Percentiles rank a stretch among this genome's conserved stretches.
phyloP scores from a whole-genome alignment of 2,888 invertebrate genomes.

The Lacanobia oleracea region DNA sequence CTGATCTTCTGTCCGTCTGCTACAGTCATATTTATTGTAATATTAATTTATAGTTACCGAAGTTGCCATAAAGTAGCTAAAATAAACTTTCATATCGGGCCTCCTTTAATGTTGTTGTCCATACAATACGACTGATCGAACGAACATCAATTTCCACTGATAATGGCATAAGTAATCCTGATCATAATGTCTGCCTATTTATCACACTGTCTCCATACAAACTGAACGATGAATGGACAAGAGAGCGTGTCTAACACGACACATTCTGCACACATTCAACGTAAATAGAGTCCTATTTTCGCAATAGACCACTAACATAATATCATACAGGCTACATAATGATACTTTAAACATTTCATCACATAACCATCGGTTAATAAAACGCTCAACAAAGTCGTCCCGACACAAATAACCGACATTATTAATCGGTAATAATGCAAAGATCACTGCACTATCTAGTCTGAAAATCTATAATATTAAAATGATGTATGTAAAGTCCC shows the following conservation, averaged over 20 bases:
- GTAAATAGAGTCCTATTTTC: slow-evolving; percentile 39
- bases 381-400: slow-evolving; percentile 46
- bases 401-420: slow-evolving; percentile 52
- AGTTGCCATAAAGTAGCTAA: neutral
- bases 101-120: neutral
- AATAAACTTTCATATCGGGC: neutral
- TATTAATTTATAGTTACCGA: neutral
- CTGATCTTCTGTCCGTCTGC: too few species aligned
- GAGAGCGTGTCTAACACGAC: slow-evolving; percentile 12
- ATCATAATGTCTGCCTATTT: neutral
- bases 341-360: slow-evolving; percentile 46
- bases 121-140: neutral
- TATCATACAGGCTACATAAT: slow-evolving; percentile 44
- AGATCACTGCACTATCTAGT: slow-evolving; percentile 44
- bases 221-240: slow-evolving; percentile 7
- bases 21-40: too few species aligned
- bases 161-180: neutral
- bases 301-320: slow-evolving; percentile 38
- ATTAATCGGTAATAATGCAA: slow-evolving; percentile 46
- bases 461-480: slow-evolving; percentile 15
- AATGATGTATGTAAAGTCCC: slow-evolving; percentile 19
- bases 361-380: slow-evolving; percentile 38
- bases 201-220: slow-evolving; percentile 5
- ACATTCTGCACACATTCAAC: neutral
- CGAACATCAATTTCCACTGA: neutral